phyloP scores from a whole-genome alignment of 2,113 vertebrate genomes.

The zebrafish (Danio rerio) region DNA sequence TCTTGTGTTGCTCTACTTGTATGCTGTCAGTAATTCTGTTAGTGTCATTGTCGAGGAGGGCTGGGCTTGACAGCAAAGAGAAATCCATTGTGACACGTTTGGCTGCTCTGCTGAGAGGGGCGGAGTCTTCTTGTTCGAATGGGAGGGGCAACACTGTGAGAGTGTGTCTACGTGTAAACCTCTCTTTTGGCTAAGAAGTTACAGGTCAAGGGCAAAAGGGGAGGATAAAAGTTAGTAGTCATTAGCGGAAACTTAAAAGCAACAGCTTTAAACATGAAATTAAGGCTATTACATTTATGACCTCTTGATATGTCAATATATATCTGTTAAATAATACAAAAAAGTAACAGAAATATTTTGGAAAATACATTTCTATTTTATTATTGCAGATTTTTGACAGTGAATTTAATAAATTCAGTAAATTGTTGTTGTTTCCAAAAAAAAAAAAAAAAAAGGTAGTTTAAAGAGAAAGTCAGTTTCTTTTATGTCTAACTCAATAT shows the following conservation, averaged over 20 bases:
- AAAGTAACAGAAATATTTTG: background rate
- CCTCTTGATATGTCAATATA: background rate
- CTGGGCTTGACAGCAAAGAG: constrained; percentile 81
- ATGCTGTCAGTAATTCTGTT: constrained; percentile 26
- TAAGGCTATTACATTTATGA: background rate
- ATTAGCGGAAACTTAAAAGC: constrained; percentile 6
- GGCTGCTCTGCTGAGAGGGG: constrained; percentile 71
- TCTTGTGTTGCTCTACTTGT: constrained; percentile 50
- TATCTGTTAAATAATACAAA: background rate
- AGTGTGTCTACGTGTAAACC: constrained; percentile 87
- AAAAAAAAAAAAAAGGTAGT: too few relatives aligned
- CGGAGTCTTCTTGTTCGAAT: constrained; percentile 73
- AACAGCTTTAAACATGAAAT: background rate
- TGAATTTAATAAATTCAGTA: too few relatives aligned
- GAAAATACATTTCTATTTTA: background rate
- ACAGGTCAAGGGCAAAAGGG: constrained; percentile 59
- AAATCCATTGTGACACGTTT: constrained; percentile 92
- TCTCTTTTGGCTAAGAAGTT: constrained; percentile 78
- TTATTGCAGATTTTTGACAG: too few relatives aligned
- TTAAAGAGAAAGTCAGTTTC: background rate
- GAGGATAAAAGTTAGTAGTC: constrained; percentile 10
- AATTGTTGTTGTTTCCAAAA: background rate
- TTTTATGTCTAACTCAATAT: background rate
- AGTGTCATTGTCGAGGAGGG: constrained; percentile 46
- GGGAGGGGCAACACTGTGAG: constrained; percentile 77